phyloP scores from a whole-genome alignment of 2,888 invertebrate genomes.

The Platynereis dumerilii region DNA sequence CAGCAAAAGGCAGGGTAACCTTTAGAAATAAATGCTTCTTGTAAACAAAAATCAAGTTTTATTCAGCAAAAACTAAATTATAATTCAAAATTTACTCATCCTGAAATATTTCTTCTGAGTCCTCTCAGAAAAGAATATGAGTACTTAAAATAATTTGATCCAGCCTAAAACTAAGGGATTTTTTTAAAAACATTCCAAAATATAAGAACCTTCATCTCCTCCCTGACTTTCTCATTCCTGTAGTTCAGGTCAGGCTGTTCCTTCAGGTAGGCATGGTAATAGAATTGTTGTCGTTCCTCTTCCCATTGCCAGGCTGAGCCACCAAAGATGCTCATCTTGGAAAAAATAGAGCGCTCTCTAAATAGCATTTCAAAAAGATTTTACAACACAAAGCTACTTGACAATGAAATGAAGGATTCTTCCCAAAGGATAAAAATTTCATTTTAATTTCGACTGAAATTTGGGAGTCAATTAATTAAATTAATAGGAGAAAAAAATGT shows the following conservation, averaged over 20 bases:
- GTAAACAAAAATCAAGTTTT: neutral
- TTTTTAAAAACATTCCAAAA: too few species aligned
- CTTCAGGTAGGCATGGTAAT: neutral
- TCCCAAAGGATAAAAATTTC: too few species aligned
- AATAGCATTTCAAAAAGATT: too few species aligned
- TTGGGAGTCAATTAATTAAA: neutral
- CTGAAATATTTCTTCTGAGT: neutral
- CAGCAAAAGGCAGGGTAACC: neutral
- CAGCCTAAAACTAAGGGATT: too few species aligned
- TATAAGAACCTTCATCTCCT: neutral
- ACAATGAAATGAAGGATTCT: too few species aligned
- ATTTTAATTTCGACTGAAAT: too few species aligned
- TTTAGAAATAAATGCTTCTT: neutral
- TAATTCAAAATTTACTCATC: neutral
- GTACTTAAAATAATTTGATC: too few species aligned
- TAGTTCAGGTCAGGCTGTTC: constrained; percentile 7
- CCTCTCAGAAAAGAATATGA: neutral
- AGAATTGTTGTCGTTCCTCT: constrained; percentile 1
- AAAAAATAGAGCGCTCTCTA: too few species aligned
- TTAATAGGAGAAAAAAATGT: too few species aligned
- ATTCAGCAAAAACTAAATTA: neutral
- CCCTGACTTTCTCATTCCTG: neutral
- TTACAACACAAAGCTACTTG: too few species aligned
- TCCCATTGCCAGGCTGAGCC: constrained; percentile 3
- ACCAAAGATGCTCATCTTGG: neutral